A percentile compares a stretch with the other conserved stretches of the same genome.
Evolutionary conservation across 2,888 invertebrate species (phyloP).

Genomic region (Pherbina coryleti): DNA sequence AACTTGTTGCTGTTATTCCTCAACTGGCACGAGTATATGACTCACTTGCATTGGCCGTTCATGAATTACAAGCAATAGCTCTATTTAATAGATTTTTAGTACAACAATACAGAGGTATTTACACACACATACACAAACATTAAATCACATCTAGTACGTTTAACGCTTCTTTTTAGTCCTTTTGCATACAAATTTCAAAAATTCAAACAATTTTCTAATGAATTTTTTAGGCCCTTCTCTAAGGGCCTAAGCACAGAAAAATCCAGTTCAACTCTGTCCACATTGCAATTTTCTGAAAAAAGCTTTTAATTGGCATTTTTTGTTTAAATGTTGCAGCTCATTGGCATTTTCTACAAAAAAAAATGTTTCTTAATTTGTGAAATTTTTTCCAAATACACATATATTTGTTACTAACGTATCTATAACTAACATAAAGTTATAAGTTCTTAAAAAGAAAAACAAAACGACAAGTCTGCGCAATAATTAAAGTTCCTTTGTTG

Average conservation of each 20-base stretch:
- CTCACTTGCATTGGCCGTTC: not conserved
- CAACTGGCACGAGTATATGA: not conserved
- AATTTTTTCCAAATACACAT: no score
- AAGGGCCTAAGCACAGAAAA: no score
- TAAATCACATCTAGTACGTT: not conserved
- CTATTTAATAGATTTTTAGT: no score
- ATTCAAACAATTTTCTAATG: no score
- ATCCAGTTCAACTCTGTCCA: no score
- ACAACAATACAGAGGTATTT: not conserved
- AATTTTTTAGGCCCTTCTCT: no score
- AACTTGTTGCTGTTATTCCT: not conserved
- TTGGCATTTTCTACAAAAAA: no score
- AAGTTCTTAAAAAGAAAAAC: conserved; percentile 3
- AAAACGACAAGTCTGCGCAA: conserved; percentile 30
- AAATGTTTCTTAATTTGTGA: no score
- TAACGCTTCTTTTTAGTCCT: not conserved
- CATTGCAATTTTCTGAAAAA: no score
- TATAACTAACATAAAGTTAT: not conserved
- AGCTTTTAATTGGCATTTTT: no score
- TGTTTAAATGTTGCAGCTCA: no score
- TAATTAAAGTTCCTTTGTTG: conserved; percentile 34
- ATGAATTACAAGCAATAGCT: no score
- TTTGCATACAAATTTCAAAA: not conserved
- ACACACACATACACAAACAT: not conserved
- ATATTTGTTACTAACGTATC: not conserved